A percentile compares a stretch with the other conserved stretches of the same genome.
Conservation (phyloP, 2,113 vertebrate species). For the Irena cyanogastra region DNA sequence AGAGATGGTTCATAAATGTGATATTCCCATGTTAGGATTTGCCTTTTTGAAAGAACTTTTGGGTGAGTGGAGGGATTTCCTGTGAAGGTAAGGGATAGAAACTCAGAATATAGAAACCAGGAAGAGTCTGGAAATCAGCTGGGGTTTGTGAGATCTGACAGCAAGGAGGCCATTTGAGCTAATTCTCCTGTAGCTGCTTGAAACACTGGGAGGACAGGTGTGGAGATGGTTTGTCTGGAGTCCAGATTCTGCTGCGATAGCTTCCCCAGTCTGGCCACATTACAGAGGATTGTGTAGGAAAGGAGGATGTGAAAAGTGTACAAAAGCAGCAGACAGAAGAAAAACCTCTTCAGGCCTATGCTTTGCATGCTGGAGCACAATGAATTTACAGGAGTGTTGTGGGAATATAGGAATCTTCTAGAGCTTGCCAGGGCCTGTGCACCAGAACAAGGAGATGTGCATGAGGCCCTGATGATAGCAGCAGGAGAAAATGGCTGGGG, state of each 20-base stretch:
- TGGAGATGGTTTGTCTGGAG: not conserved
- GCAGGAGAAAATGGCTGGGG: not conserved
- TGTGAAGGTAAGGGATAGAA: not conserved
- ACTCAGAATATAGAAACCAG: not conserved
- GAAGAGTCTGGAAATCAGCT: not conserved
- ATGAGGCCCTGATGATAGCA: not conserved
- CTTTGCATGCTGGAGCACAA: not conserved
- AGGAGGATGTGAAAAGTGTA: not conserved
- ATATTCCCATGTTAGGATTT: not conserved
- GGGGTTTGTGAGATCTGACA: not conserved
- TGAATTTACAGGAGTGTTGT: not conserved
- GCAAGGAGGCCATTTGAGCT: rapidly evolving
- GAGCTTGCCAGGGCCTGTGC: not conserved
- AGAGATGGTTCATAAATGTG: not conserved
- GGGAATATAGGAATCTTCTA: not conserved
- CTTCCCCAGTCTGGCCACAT: rapidly evolving
- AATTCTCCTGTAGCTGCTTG: not conserved
- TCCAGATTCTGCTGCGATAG: rapidly evolving
- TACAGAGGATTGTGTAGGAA: not conserved
- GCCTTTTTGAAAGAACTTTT: not conserved
- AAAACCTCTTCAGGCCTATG: not conserved
- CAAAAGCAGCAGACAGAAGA: not conserved
- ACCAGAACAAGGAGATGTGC: not conserved
- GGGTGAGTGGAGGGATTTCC: not conserved
- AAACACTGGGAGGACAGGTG: not conserved